Conservation (phyloP, 2,797 vertebrate genomes). For the Serranus cabrilla region DNA sequence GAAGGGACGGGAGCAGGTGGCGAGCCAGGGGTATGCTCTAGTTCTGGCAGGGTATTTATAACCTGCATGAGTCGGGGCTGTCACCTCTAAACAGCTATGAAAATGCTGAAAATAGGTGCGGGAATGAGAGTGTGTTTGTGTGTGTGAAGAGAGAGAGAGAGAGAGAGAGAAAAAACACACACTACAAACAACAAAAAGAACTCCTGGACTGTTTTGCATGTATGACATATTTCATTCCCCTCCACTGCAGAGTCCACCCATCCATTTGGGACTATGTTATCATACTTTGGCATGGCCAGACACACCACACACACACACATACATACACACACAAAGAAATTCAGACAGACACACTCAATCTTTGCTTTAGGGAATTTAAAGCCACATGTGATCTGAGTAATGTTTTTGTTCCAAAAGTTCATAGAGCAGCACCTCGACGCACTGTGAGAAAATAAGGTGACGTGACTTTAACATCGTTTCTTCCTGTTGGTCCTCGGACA, state of each 20-base stretch:
- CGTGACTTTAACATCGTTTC: not conserved
- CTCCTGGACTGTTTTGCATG: slow-evolving; percentile 44
- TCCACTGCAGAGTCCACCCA: slow-evolving; percentile 73
- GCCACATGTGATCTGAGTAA: slow-evolving; percentile 51
- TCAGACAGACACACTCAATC: slow-evolving; percentile 35
- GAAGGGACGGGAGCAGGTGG: slow-evolving; percentile 88
- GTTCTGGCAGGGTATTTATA: slow-evolving; percentile 80
- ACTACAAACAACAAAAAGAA: slow-evolving; percentile 40
- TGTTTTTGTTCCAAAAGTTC: slow-evolving; percentile 42
- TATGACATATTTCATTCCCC: slow-evolving; percentile 70
- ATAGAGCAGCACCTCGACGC: not conserved
- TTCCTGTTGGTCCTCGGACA: slow-evolving; percentile 22
- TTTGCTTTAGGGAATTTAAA: slow-evolving; percentile 47
- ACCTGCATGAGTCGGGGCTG: slow-evolving; percentile 61
- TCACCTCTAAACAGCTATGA: slow-evolving; percentile 69
- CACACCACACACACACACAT: slow-evolving; percentile 14
- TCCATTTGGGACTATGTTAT: slow-evolving; percentile 77
- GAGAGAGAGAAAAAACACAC: not conserved
- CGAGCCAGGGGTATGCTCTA: slow-evolving; percentile 69
- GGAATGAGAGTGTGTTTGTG: slow-evolving; percentile 38
- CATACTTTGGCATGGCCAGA: slow-evolving; percentile 67
- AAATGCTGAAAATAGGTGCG: slow-evolving; percentile 72
- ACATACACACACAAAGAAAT: slow-evolving; percentile 8
- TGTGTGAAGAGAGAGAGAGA: slow-evolving; percentile 9
- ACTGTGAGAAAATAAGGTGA: slow-evolving; percentile 9